phyloP scores from a whole-genome alignment of 2,113 vertebrate genomes.

The Tragulus kanchil region DNA sequence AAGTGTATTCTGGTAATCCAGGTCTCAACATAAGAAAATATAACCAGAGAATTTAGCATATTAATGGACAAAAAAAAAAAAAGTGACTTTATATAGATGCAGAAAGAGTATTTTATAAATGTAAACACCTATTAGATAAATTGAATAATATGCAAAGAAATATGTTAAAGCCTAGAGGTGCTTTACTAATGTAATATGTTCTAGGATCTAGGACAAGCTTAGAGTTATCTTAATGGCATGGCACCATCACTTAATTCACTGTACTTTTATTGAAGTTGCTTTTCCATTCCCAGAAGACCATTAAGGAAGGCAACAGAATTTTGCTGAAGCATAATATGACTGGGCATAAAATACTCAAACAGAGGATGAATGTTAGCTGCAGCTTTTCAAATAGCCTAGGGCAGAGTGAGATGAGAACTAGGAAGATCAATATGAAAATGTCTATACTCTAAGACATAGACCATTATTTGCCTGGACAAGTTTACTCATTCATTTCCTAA shows the following conservation, averaged over 20 bases:
- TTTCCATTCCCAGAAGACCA: constrained; percentile 18
- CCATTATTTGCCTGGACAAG: not conserved
- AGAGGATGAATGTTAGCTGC: constrained; percentile 5
- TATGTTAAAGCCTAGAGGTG: not conserved
- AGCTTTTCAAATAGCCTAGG: not conserved
- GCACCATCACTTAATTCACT: constrained; percentile 27
- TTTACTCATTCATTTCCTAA: constrained; percentile 33
- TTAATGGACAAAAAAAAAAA: not conserved
- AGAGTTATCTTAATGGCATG: constrained; percentile 44
- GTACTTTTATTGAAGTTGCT: constrained; percentile 48
- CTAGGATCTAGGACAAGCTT: not conserved
- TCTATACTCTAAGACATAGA: not conserved
- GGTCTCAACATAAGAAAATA: not conserved
- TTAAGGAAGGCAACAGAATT: constrained; percentile 44
- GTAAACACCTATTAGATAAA: not conserved
- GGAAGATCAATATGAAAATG: constrained; percentile 20
- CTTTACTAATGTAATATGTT: not conserved
- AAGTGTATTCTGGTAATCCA: not conserved
- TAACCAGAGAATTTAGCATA: not conserved
- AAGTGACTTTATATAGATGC: not conserved
- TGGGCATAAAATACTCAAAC: constrained; percentile 50
- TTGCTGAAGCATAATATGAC: constrained; percentile 56
- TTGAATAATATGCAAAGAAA: not conserved
- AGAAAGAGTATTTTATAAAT: not conserved
- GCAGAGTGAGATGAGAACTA: not conserved